A percentile compares a stretch with the other conserved stretches of the same genome.
These are phyloP conservation scores for Neolamprologus hecqui DNA, from an alignment of 2,113 vertebrate species.

Conservation along the genomic window DNA sequence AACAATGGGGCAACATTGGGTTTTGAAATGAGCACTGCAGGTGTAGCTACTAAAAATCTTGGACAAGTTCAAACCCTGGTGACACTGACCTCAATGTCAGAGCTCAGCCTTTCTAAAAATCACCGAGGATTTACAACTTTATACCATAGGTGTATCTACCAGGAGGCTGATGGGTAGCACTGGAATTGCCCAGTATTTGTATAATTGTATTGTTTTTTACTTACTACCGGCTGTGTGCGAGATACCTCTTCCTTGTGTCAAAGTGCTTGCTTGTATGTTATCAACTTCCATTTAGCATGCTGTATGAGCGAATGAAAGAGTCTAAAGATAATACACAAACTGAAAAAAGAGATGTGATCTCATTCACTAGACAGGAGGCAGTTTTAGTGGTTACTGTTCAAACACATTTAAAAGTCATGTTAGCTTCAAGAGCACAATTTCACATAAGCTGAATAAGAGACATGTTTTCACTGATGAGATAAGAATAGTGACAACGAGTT, in stretches of 20 bases:
- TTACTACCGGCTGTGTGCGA: not conserved
- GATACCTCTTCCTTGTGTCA: not conserved
- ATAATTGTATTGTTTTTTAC: not conserved
- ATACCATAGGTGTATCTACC: not conserved
- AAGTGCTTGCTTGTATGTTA: not conserved
- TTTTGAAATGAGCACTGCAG: accelerated
- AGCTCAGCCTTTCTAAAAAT: not conserved
- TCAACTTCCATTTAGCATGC: not conserved
- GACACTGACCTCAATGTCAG: not conserved
- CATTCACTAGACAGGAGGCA: not conserved
- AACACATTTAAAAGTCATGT: not conserved
- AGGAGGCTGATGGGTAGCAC: not conserved
- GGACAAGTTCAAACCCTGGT: not conserved
- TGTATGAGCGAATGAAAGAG: not conserved
- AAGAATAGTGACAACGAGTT: not conserved
- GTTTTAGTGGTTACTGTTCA: not conserved
- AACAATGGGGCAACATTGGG: not conserved
- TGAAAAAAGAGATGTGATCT: not conserved
- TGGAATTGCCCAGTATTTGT: accelerated
- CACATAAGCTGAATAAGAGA: not conserved
- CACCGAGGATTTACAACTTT: not conserved
- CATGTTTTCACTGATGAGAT: accelerated
- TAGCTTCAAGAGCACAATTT: not conserved
- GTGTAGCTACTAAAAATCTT: not conserved
- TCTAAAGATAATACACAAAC: not conserved